Evolutionary conservation across 2,888 invertebrate species (phyloP).

Genomic region (Lissocephala sabroskyi): DNA sequence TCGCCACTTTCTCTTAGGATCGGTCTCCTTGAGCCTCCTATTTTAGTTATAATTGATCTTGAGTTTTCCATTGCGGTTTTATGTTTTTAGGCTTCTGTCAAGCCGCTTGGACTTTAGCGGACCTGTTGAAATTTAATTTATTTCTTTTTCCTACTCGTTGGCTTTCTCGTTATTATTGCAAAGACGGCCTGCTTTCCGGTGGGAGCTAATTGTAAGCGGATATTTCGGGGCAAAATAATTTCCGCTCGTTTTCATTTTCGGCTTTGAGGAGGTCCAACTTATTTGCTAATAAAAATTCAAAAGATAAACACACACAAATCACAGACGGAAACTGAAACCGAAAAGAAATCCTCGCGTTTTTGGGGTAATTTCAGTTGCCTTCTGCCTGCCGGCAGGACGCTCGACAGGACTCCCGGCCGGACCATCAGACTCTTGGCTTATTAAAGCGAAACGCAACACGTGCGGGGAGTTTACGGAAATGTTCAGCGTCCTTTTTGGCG

Average conservation of each 20-base stretch:
- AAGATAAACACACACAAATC: constrained; percentile 44
- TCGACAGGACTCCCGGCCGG: constrained; percentile 4
- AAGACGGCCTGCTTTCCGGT: no score
- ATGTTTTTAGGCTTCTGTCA: no score
- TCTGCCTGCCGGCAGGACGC: constrained; percentile 9
- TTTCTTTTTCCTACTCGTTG: no score
- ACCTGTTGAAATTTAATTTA: no score
- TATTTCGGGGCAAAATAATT: constrained; percentile 39
- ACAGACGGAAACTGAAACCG: constrained; percentile 38
- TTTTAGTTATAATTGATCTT: no score
- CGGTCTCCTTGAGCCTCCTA: no score
- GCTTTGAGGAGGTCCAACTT: no score
- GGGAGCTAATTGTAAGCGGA: constrained; percentile 38
- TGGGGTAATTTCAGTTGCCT: constrained; percentile 48
- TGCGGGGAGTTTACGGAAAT: constrained; percentile 35
- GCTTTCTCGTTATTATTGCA: no score
- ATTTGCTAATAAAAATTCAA: constrained; percentile 36
- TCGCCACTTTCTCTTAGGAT: no score
- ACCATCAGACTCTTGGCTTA: constrained; percentile 27
- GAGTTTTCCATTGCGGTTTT: no score
- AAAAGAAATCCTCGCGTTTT: constrained; percentile 36
- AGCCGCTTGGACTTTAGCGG: no score
- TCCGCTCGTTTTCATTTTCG: constrained; percentile 48
- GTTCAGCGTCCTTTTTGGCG: no score
- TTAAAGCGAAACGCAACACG: constrained; percentile 41